Evolutionary conservation across 2,888 invertebrate genomes (phyloP).

Genomic region (Chorisops tibialis): DNA sequence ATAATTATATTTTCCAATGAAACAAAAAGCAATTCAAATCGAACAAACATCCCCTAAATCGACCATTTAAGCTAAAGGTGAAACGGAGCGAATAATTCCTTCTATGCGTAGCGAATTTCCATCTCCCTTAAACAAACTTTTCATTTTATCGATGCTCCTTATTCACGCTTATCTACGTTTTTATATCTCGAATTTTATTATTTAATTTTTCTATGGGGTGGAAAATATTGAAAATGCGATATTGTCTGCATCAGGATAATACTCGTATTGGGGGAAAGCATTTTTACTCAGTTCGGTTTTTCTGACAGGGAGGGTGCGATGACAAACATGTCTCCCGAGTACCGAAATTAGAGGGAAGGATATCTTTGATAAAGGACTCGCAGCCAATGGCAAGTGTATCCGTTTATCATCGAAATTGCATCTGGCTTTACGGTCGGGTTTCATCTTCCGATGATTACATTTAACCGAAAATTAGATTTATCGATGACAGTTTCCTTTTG

Average conservation of each 20-base stretch:
- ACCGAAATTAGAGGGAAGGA: too few species aligned
- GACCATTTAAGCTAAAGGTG: constrained; percentile 5
- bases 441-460: not conserved
- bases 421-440: not conserved
- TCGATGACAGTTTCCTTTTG: constrained; percentile 11
- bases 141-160: not conserved
- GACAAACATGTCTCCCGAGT: not conserved
- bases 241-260: too few species aligned
- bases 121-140: not conserved
- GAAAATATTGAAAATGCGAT: not conserved
- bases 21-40: too few species aligned
- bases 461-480: constrained; percentile 22
- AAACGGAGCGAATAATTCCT: constrained; percentile 10
- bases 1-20: too few species aligned
- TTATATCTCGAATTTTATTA: not conserved
- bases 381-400: not conserved
- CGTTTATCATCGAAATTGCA: constrained; percentile 1
- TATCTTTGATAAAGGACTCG: too few species aligned
- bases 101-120: not conserved
- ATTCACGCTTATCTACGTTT: not conserved
- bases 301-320: not conserved
- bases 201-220: constrained; percentile 3
- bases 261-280: too few species aligned
- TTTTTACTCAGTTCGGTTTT: too few species aligned
- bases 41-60: not conserved